phyloP scores from a whole-genome alignment of 2,888 invertebrate species.

The Tipula lateralis region DNA sequence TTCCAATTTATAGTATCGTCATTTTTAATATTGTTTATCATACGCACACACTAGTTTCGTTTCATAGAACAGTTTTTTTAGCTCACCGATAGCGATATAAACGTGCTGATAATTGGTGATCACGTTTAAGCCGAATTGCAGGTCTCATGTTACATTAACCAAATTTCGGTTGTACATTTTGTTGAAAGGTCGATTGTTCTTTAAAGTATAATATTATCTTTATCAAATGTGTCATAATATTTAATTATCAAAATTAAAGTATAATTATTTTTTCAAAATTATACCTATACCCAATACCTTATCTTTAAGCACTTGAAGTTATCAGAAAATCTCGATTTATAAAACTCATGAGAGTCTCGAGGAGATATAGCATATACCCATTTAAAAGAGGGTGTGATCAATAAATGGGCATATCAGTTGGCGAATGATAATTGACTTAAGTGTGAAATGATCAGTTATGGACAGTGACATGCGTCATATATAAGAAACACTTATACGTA shows the following conservation, averaged over 20 bases:
- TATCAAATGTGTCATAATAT: background rate
- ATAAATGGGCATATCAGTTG: background rate
- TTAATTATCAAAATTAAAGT: background rate
- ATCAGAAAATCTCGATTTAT: background rate
- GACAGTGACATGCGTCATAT: background rate
- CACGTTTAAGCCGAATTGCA: background rate
- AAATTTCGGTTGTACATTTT: too few species aligned
- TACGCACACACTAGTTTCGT: too few species aligned
- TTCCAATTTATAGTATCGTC: background rate
- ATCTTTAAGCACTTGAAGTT: background rate
- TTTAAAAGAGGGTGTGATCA: background rate
- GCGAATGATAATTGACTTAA: background rate
- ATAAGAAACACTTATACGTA: too few species aligned
- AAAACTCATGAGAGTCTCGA: background rate
- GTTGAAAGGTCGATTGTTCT: too few species aligned
- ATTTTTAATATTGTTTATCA: background rate
- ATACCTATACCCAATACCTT: background rate
- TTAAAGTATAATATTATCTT: background rate
- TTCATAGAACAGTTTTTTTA: too few species aligned
- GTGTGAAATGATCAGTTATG: background rate
- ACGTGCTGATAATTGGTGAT: background rate
- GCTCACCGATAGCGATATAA: background rate
- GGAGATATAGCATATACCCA: background rate
- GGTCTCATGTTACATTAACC: too few species aligned
- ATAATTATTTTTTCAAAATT: too few species aligned